Percentiles rank a stretch among this genome's conserved stretches.
phyloP scores from a whole-genome alignment of 2,797 vertebrate species.

The Thunnus albacares region DNA sequence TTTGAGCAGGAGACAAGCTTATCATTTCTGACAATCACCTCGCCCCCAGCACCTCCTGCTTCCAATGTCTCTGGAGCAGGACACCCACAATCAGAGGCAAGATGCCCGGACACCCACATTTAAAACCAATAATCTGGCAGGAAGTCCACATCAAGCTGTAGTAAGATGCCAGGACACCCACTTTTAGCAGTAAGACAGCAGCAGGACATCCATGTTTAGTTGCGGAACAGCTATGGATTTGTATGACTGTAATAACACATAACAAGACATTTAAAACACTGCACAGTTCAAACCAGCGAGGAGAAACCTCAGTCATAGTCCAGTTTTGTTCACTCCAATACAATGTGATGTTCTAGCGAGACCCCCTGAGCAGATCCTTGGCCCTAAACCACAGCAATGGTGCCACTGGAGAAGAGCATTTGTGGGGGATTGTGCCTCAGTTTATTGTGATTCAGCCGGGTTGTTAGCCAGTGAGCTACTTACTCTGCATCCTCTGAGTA shows the following conservation, averaged over 20 bases:
- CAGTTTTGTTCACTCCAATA: slow-evolving; percentile 55
- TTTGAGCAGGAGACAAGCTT: too few relatives aligned
- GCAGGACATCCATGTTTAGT: slow-evolving; percentile 16
- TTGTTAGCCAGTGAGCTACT: slow-evolving; percentile 67
- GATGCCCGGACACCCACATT: slow-evolving; percentile 34
- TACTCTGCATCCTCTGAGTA: slow-evolving; percentile 53
- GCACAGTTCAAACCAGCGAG: slow-evolving; percentile 29
- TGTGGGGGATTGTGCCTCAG: slow-evolving; percentile 58
- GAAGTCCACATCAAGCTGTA: slow-evolving; percentile 34
- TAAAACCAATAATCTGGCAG: slow-evolving; percentile 35
- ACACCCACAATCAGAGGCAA: slow-evolving; percentile 39
- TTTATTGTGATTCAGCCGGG: slow-evolving; percentile 63
- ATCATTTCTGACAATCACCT: too few relatives aligned
- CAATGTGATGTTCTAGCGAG: slow-evolving; percentile 58
- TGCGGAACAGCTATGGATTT: slow-evolving; percentile 22
- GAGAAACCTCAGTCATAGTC: slow-evolving; percentile 38
- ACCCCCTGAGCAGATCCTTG: slow-evolving; percentile 59
- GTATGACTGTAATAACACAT: slow-evolving; percentile 23
- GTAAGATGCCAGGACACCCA: slow-evolving; percentile 43
- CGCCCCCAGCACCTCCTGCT: too few relatives aligned
- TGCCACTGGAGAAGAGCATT: slow-evolving; percentile 69
- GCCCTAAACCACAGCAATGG: slow-evolving; percentile 63
- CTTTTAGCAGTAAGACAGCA: slow-evolving; percentile 20
- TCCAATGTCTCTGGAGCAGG: slow-evolving; percentile 3
- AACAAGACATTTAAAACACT: slow-evolving; percentile 19